These are phyloP conservation scores for Mesembrinibis cayennensis DNA, from an alignment of 2,113 vertebrate species.

Conservation along the genomic window DNA sequence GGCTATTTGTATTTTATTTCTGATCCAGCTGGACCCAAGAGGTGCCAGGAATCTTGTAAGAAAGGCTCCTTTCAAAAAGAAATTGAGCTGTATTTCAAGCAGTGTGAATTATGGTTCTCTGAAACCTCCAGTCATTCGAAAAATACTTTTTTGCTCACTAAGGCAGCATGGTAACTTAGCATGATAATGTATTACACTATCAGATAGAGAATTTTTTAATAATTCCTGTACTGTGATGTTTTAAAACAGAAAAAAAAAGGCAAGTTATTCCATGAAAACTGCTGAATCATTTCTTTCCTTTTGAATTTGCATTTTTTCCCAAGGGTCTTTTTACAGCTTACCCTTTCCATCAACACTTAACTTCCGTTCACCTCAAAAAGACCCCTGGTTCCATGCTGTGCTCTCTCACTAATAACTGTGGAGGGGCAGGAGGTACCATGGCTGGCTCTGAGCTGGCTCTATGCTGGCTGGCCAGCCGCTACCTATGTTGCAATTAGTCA, in stretches of 20 bases:
- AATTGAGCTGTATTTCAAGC: conserved; percentile 18
- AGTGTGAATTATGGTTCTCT: background rate
- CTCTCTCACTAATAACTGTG: background rate
- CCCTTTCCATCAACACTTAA: background rate
- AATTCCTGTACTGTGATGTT: background rate
- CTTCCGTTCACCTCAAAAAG: background rate
- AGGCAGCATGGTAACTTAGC: background rate
- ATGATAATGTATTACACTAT: background rate
- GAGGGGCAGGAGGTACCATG: rapidly evolving
- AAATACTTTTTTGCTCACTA: background rate
- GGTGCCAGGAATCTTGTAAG: conserved; percentile 40
- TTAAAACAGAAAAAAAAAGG: background rate
- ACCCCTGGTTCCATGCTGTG: background rate
- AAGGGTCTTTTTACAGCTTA: background rate
- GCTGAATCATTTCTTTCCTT: background rate
- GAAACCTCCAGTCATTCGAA: background rate
- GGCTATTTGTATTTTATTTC: conserved; percentile 25
- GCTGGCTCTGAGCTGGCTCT: background rate
- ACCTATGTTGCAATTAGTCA: rapidly evolving
- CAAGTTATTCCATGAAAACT: background rate
- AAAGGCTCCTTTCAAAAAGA: conserved; percentile 34
- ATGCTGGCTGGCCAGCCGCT: background rate
- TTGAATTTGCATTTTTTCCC: background rate
- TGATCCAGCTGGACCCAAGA: conserved; percentile 38
- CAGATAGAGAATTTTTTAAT: background rate